Percentiles rank a stretch among this genome's conserved stretches.
phyloP scores from a whole-genome alignment of 2,888 invertebrate species.

The Scaptodrosophila latifasciaeformis region DNA sequence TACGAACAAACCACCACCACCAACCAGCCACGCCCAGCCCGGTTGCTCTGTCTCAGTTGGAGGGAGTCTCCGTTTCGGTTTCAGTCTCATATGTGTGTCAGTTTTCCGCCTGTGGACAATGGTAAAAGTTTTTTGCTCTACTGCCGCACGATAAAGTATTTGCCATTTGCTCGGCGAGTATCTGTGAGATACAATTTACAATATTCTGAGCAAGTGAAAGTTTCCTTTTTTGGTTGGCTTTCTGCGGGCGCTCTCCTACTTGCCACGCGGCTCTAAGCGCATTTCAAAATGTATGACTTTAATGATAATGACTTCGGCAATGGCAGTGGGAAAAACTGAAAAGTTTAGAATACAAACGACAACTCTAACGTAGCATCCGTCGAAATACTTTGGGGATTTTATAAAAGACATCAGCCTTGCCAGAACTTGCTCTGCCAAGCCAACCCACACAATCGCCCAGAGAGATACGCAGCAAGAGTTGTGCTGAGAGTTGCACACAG shows the following conservation, averaged over 20 bases:
- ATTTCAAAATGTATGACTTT: conserved; percentile 58
- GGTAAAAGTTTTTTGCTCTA: conserved; percentile 56
- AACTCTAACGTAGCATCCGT: not conserved
- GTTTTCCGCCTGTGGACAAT: conserved; percentile 42
- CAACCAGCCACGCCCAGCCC: no score
- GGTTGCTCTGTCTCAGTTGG: no score
- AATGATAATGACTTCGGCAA: conserved; percentile 63
- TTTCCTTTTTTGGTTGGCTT: conserved; percentile 21
- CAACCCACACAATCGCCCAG: not conserved
- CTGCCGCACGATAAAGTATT: conserved; percentile 63
- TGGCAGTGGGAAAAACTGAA: conserved; percentile 51
- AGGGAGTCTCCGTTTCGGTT: no score
- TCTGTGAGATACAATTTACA: conserved; percentile 42
- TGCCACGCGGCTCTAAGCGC: conserved; percentile 3
- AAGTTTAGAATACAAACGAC: conserved; percentile 59
- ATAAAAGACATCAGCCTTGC: not conserved
- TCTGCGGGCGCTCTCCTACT: not conserved
- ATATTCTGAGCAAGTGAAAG: conserved; percentile 59
- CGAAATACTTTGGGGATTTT: conserved; percentile 42
- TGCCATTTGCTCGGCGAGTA: conserved; percentile 24
- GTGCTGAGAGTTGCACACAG: conserved; percentile 43
- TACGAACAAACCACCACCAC: not conserved
- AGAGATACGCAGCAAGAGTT: conserved; percentile 5
- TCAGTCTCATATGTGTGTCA: conserved; percentile 18
- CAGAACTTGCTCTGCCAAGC: conserved; percentile 41